A percentile compares a stretch with the other conserved stretches of the same genome.
phyloP scores from a whole-genome alignment of 2,797 vertebrate species.

The Rallus crepitans region DNA sequence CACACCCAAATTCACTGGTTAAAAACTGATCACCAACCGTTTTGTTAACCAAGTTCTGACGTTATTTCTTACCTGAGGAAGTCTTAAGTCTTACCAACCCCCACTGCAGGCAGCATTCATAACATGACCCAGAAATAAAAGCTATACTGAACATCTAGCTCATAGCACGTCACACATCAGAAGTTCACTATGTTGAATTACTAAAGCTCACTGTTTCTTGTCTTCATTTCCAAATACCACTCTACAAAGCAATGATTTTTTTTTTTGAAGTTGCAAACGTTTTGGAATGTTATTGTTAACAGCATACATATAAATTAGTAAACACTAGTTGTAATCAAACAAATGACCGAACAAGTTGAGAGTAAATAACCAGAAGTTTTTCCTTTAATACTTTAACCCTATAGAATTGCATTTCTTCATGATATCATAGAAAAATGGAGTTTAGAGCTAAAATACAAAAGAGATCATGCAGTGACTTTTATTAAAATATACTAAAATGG shows the following conservation, averaged over 20 bases:
- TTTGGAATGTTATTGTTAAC: background rate
- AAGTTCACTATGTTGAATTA: background rate
- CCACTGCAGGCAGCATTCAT: background rate
- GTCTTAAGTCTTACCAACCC: background rate
- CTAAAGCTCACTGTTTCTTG: background rate
- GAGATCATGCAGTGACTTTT: background rate
- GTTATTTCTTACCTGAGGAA: background rate
- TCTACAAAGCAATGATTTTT: background rate
- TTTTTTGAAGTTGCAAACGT: background rate
- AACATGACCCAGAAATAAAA: background rate
- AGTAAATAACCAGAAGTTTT: background rate
- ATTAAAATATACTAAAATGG: background rate
- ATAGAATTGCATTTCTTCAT: background rate
- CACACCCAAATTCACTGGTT: background rate
- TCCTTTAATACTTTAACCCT: background rate
- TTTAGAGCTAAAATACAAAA: background rate
- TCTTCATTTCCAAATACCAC: background rate
- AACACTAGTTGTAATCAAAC: background rate
- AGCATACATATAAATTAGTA: too few species aligned
- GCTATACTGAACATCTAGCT: background rate
- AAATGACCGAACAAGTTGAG: background rate
- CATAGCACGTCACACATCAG: background rate
- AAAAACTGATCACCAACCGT: background rate
- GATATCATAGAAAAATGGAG: background rate
- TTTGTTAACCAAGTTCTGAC: background rate